A percentile compares a stretch with the other conserved stretches of the same genome.
These are phyloP conservation scores for Amiota mariae DNA, from an alignment of 2,888 invertebrate genomes.

Conservation along the genomic window DNA sequence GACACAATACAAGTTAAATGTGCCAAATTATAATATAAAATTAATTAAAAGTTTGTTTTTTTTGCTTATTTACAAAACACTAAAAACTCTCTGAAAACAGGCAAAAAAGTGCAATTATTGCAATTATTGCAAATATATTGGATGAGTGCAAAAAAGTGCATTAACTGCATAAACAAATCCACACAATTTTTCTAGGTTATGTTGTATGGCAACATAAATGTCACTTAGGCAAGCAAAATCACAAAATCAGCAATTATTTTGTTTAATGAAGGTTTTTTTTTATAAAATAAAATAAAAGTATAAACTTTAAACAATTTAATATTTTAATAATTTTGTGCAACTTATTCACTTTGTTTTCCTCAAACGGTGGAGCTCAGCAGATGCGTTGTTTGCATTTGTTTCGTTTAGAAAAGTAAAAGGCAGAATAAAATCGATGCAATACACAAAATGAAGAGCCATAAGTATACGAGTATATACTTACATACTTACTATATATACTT, in stretches of 20 bases:
- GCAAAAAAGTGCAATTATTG: slow-evolving; percentile 41
- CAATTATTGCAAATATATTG: too few relatives aligned
- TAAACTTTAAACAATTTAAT: too few relatives aligned
- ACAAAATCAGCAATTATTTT: too few relatives aligned
- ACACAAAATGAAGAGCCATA: too few relatives aligned
- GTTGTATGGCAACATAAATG: too few relatives aligned
- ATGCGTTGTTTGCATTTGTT: slow-evolving; percentile 10
- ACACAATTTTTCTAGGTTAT: background rate
- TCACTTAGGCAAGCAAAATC: too few relatives aligned
- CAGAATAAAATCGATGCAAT: slow-evolving; percentile 1
- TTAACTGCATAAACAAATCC: slow-evolving; percentile 44
- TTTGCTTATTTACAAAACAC: slow-evolving; percentile 5
- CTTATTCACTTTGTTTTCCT: background rate
- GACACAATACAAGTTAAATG: background rate
- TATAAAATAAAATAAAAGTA: too few relatives aligned
- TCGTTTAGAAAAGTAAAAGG: slow-evolving; percentile 11
- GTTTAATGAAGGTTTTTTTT: too few relatives aligned
- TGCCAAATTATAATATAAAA: slow-evolving; percentile 9
- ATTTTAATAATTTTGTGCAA: background rate
- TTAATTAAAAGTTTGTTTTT: slow-evolving; percentile 25
- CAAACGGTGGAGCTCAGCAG: too few relatives aligned
- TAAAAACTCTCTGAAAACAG: slow-evolving; percentile 44
- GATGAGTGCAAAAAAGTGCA: slow-evolving; percentile 40
- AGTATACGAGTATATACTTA: too few relatives aligned
- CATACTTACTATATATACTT: background rate